Evolutionary conservation across 2,888 invertebrate genomes (phyloP).

Genomic region (Boloria selene): DNA sequence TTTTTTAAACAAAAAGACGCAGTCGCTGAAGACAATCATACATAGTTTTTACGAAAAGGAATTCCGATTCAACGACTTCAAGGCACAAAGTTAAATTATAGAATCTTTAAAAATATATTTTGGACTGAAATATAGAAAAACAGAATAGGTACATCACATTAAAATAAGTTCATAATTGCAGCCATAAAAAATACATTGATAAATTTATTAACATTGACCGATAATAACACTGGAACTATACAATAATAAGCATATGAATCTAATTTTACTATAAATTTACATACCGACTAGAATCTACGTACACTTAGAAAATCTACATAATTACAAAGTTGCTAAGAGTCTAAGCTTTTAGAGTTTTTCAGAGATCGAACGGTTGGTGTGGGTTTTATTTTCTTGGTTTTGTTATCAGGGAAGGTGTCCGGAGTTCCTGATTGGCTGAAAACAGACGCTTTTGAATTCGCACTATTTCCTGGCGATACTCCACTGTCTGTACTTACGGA

Average conservation of each 20-base stretch:
- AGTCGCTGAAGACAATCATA: slow-evolving; percentile 24
- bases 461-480: slow-evolving; percentile 73
- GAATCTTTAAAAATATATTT: neutral
- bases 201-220: slow-evolving; percentile 59
- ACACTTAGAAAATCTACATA: slow-evolving; percentile 82
- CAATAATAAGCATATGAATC: slow-evolving; percentile 73
- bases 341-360: slow-evolving; percentile 78
- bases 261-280: slow-evolving; percentile 64
- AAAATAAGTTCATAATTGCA: slow-evolving; percentile 24
- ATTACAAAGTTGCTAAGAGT: slow-evolving; percentile 76
- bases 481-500: slow-evolving; percentile 75
- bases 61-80: slow-evolving; percentile 26
- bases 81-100: slow-evolving; percentile 35
- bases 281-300: slow-evolving; percentile 67
- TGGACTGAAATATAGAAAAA: neutral
- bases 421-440: slow-evolving; percentile 55
- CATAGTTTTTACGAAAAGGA: slow-evolving; percentile 15
- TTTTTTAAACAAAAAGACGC: slow-evolving; percentile 43
- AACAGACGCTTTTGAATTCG: slow-evolving; percentile 66
- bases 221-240: slow-evolving; percentile 57
- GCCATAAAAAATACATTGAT: slow-evolving; percentile 41
- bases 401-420: slow-evolving; percentile 59
- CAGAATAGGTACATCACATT: neutral
- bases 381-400: slow-evolving; percentile 66
- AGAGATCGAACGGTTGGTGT: slow-evolving; percentile 64